Evolutionary conservation across 2,113 vertebrate genomes (phyloP).

Genomic region (Delphinus delphis): DNA sequence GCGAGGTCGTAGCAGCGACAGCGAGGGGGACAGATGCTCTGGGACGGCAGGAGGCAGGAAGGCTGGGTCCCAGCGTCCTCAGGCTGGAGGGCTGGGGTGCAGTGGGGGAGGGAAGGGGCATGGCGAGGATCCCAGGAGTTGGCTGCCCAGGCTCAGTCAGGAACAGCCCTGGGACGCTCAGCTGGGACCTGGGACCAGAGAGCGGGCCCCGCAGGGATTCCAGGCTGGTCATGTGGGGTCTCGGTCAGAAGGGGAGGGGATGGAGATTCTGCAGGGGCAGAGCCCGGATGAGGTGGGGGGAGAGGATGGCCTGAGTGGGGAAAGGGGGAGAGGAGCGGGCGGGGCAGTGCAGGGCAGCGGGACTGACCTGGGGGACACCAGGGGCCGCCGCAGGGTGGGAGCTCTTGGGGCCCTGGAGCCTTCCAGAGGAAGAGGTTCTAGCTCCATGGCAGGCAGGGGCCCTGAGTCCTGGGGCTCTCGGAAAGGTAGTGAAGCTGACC

Average conservation of each 20-base stretch:
- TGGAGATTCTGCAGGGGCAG: not conserved
- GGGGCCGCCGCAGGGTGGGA: not conserved
- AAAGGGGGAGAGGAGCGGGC: fast-evolving
- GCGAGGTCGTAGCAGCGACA: not conserved
- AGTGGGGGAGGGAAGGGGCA: not conserved
- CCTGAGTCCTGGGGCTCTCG: not conserved
- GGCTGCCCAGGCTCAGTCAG: not conserved
- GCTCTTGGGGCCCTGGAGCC: not conserved
- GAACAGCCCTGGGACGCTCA: not conserved
- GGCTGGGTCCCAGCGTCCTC: not conserved
- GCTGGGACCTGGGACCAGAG: not conserved
- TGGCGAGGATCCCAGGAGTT: not conserved
- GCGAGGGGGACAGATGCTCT: fast-evolving
- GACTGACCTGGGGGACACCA: not conserved
- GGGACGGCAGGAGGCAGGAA: not conserved
- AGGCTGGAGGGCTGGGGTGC: not conserved
- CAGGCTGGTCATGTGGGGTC: not conserved
- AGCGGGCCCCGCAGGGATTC: not conserved
- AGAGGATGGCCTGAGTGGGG: not conserved
- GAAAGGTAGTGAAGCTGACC: not conserved
- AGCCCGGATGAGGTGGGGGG: not conserved
- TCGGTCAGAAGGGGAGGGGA: not conserved
- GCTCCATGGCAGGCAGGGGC: not conserved
- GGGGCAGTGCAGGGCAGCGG: fast-evolving
- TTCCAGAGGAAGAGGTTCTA: not conserved